Evolutionary conservation across 2,113 vertebrate species (phyloP).

Genomic region (Aplodontia rufa): DNA sequence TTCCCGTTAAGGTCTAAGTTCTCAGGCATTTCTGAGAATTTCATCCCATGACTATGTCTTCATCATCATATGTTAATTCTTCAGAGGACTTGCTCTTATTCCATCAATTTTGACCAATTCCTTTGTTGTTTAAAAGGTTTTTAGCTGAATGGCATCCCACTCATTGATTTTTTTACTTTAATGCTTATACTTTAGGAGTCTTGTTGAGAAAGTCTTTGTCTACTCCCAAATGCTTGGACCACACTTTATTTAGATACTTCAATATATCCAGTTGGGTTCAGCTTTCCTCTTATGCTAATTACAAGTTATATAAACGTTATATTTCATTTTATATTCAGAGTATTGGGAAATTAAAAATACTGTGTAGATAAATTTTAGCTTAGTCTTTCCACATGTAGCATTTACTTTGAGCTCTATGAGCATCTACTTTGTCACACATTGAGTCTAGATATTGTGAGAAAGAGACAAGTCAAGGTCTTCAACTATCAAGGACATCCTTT

Average conservation of each 20-base stretch:
- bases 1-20: too few relatives aligned
- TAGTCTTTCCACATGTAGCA: not conserved
- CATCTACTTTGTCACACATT: not conserved
- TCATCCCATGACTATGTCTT: too few relatives aligned
- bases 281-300: not conserved
- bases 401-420: too few relatives aligned
- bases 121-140: too few relatives aligned
- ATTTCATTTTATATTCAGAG: not conserved
- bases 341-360: conserved; percentile 36
- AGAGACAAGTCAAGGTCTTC: not conserved
- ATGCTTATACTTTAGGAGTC: too few relatives aligned
- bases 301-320: conserved; percentile 20
- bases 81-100: too few relatives aligned
- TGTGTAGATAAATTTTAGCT: not conserved
- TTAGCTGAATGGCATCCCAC: too few relatives aligned
- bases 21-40: too few relatives aligned
- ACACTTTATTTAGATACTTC: conserved; percentile 4
- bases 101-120: too few relatives aligned
- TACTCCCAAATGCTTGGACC: not conserved
- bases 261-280: not conserved
- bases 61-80: too few relatives aligned
- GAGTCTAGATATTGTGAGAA: not conserved
- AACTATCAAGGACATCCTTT: not conserved
- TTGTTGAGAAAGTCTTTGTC: too few relatives aligned
- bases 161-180: too few relatives aligned